A percentile compares a stretch with the other conserved stretches of the same genome.
Evolutionary conservation across 2,797 vertebrate genomes (phyloP).

Genomic region (Poeciliopsis infans): DNA sequence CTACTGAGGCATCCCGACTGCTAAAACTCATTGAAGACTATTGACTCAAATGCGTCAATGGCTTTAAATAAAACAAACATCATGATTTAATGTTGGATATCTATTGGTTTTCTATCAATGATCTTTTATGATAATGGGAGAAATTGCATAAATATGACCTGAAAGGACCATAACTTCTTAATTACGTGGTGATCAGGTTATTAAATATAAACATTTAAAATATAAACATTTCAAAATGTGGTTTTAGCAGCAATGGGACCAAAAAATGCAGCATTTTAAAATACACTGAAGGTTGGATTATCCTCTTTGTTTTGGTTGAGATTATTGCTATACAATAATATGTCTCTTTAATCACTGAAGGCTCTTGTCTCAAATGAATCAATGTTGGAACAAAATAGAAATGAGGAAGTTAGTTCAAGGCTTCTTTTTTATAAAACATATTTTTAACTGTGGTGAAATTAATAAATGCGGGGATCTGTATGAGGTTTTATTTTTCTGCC

Average conservation of each 20-base stretch:
- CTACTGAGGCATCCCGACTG: conserved; percentile 50
- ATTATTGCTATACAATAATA: neutral
- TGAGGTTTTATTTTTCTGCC: neutral
- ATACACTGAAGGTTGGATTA: neutral
- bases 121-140: neutral
- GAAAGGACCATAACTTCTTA: neutral
- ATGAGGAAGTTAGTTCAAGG: neutral
- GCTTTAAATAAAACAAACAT: neutral
- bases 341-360: neutral
- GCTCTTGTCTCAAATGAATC: neutral
- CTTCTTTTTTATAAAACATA: neutral
- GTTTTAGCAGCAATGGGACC: neutral
- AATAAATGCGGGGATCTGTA: neutral
- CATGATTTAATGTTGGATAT: neutral
- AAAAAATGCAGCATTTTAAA: neutral
- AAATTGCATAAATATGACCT: neutral
- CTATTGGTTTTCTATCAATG: neutral
- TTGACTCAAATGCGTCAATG: neutral
- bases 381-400: neutral
- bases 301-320: neutral
- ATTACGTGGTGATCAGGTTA: neutral
- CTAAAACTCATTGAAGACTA: conserved; percentile 25
- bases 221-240: neutral
- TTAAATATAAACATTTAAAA: neutral
- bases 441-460: neutral